These are phyloP conservation scores for Dryobates pubescens DNA, from an alignment of 2,797 vertebrate genomes.

Conservation along the genomic window DNA sequence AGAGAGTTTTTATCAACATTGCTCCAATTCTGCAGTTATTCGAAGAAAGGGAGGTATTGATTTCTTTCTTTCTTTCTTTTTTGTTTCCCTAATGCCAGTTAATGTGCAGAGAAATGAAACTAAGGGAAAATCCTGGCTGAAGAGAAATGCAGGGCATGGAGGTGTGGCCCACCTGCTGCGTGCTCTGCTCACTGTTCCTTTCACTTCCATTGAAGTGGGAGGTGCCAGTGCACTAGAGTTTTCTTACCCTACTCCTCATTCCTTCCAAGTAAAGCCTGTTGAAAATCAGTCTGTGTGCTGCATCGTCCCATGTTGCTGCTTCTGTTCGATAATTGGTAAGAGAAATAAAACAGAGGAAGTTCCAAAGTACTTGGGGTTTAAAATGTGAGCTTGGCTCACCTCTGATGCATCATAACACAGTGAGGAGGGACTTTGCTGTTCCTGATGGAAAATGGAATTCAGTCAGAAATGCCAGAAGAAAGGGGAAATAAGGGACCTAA, in stretches of 20 bases:
- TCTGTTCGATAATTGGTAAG: conserved; percentile 29
- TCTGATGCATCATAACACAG: not conserved
- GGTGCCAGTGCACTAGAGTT: conserved; percentile 15
- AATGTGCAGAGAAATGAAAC: not conserved
- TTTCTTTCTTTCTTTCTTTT: not conserved
- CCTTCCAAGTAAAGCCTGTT: not conserved
- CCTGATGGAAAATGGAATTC: not conserved
- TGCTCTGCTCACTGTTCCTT: conserved; percentile 28
- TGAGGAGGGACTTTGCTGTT: not conserved
- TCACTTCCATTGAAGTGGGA: conserved; percentile 11
- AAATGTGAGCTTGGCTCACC: not conserved
- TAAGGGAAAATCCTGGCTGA: not conserved
- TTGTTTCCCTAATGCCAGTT: not conserved
- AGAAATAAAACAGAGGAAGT: not conserved
- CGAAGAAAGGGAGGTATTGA: not conserved
- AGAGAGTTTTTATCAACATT: not conserved
- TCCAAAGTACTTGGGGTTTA: conserved; percentile 23
- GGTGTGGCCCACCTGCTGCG: not conserved
- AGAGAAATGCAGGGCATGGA: not conserved
- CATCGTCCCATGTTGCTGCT: not conserved
- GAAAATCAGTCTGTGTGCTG: not conserved
- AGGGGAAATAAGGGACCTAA: not conserved
- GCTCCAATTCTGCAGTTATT: not conserved
- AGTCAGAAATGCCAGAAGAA: not conserved
- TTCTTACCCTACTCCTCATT: not conserved